Evolutionary conservation across 1,140 invertebrate genomes (phyloP), one percentile per base, ranked within the genome.

Genomic region (Pantala flavescens): DNA sequence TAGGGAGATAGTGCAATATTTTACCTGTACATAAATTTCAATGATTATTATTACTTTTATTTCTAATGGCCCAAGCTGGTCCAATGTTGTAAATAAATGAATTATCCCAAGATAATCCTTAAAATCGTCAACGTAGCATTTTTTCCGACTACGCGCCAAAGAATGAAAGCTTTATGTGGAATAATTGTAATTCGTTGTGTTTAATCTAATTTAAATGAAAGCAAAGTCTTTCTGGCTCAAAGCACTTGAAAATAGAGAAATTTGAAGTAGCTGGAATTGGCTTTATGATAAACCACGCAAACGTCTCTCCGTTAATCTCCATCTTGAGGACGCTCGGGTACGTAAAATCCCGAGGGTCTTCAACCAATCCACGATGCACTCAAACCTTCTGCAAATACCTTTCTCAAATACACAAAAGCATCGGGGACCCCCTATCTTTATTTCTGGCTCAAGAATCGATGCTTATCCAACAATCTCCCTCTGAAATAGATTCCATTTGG

Each of bases 1-100:
- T 63, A 63, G 49, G 49, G 49, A 63, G 49, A 63, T 63, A 63
- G 49, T 63, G 49, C 49, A 63, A 63, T 63, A 63, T 63, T 63
- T 63, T 63, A 63, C 12, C 49, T 63, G 49, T 63, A 63, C 14
- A 63, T 63, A 63, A 5, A 63, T 63, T 63, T 7, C 12, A 7
- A 16, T 19, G 12, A 21, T 63, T 63, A 63, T 63, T 7, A 63
- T 63, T 7, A 63, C 12, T 21, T 19, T 7, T 7, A 63, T 36
- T 36, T 36, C 28, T 36, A 5, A 36, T 5, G 28, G 28, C 28
- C 28, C 28, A 36, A 5, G 28, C 28, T 36, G 28, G 28, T 36
- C 28, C 28, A 36, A 9, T 36, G 28, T 5, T 36, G 28, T 36
- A 2, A 36, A 5, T 36, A 9, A 36, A 9, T 2, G 28, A 9